Base-by-base conservation (phyloP, 37 sponge, comb jelly and placozoan species). In the Amphimedon queenslandica region DNA sequence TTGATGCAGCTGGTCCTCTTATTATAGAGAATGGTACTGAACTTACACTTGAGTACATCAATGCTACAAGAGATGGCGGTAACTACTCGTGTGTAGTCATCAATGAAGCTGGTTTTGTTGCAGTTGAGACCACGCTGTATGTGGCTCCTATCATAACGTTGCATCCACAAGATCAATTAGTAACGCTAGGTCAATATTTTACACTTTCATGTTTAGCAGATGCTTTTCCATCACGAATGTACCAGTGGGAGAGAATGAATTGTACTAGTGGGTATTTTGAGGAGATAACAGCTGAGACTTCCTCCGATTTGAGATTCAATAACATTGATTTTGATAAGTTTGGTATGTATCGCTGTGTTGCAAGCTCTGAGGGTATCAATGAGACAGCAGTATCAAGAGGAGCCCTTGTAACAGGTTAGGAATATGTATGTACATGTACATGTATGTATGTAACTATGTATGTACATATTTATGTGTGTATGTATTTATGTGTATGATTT, bases 1-100 rank as follows among this genome's bases (percentile, higher is more conserved):
- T 87, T 6, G 16, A 20, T 4, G 20, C 2, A 31, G 2, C 36
- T 47, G 55, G 37, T 18, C 13, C 8, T 47, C 8, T 47, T 18
- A 47, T 47, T 18, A 18, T 47, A 47, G 53, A 47, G 13, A 25
- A 11, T 25, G 61, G 27, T n/a, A n/a, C 27, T n/a, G 21, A 5
- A 11, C 21, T 60, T 25, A n/a, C 28, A 6, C 8, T 60, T 11
- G 61, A 60, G 61, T 11, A 13, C 27, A n/a, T 60, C 28, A 60
- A 60, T 60, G 61, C 61, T 60, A 60, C 61, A 61, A 69, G 74
- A 68, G 69, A 79, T 79, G 80, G 74, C 37, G 86, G 86, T 18
- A 28, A 28, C 39, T 85, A 79, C 38, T 29, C 40, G 16, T 86
- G 81, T 72, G 67, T 65, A 21, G 73, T 47, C 21, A 58, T 23